Conservation (phyloP, 2,888 invertebrate genomes). For the Dyspetes luteomarginatus region DNA sequence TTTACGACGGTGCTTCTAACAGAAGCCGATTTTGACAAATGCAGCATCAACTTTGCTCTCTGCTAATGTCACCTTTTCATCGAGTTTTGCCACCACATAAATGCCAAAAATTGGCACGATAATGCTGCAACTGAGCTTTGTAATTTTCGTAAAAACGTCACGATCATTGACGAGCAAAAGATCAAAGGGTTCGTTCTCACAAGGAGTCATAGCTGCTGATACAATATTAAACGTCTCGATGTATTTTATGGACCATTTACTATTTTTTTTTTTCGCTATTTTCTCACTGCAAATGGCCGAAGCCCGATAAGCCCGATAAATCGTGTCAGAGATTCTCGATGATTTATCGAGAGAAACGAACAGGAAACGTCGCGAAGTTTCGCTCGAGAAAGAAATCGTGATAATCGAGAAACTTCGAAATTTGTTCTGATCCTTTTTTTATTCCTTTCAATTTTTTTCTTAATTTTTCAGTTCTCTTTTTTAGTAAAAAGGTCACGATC, state of each 20-base stretch:
- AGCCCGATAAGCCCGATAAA: not conserved
- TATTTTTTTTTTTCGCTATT: not conserved
- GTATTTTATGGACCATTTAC: not conserved
- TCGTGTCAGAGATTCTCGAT: not conserved
- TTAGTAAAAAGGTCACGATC: not conserved
- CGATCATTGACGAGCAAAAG: constrained; percentile 12
- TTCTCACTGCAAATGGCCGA: not conserved
- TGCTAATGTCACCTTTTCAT: not conserved
- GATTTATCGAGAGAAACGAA: not conserved
- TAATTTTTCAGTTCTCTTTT: no score
- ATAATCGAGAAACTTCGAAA: no score
- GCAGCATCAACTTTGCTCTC: not conserved
- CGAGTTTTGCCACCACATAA: constrained; percentile 19
- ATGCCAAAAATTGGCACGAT: constrained; percentile 8
- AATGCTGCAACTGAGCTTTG: not conserved
- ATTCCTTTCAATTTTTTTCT: no score
- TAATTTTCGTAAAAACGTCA: not conserved
- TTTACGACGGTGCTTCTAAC: not conserved
- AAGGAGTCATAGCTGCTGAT: constrained; percentile 33
- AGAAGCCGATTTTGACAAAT: not conserved
- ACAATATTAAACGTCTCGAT: not conserved
- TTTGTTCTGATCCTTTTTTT: no score
- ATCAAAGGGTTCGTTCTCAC: constrained; percentile 34
- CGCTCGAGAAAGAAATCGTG: not conserved
- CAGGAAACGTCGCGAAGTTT: not conserved